These are phyloP conservation scores for Xestia xanthographa DNA, from an alignment of 2,888 invertebrate species.

Conservation along the genomic window DNA sequence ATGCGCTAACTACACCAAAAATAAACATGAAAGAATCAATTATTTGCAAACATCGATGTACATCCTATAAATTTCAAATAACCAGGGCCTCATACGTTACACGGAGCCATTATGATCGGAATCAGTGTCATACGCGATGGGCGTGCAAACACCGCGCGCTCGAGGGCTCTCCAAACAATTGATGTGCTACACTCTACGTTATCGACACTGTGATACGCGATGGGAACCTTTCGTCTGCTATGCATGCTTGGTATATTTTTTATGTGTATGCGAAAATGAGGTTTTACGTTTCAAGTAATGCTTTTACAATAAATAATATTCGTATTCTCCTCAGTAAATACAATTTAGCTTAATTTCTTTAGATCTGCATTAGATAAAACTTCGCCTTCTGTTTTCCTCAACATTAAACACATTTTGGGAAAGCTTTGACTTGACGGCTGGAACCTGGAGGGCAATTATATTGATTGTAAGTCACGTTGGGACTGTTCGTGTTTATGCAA, in stretches of 20 bases:
- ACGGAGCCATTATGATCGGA: conserved; percentile 42
- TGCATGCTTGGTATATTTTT: conserved; percentile 52
- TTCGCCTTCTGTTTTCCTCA: background rate
- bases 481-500: conserved; percentile 12
- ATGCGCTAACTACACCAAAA: background rate
- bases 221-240: conserved; percentile 38
- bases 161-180: conserved; percentile 67
- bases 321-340: background rate
- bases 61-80: conserved; percentile 24
- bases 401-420: background rate
- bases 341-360: conserved; percentile 5
- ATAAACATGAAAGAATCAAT: background rate
- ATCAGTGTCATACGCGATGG: conserved; percentile 62
- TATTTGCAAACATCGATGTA: conserved; percentile 1
- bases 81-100: conserved; percentile 20
- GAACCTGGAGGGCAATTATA: background rate
- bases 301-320: background rate
- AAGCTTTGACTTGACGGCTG: background rate
- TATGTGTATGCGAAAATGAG: background rate
- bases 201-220: conserved; percentile 59
- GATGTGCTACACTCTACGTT: conserved; percentile 61
- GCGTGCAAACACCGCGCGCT: conserved; percentile 58
- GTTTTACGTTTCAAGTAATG: conserved; percentile 6
- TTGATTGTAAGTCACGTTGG: conserved; percentile 15
- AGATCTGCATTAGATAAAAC: background rate